Base-by-base conservation (phyloP, 2,888 invertebrate species). In the Cosmia trapezina region DNA sequence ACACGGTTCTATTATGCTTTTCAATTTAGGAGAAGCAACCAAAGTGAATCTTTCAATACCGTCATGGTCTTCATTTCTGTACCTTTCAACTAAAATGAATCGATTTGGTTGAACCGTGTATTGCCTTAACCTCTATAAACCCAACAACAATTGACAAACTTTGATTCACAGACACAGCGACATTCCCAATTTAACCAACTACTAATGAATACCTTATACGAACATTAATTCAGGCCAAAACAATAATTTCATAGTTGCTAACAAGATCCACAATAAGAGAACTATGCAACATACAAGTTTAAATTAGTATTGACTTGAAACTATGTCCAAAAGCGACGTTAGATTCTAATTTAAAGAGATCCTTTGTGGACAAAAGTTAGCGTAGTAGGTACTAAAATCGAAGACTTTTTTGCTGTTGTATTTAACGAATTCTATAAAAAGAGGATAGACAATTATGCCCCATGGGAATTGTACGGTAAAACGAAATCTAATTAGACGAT, bases 241-340 rank as follows among this genome's bases (percentile, higher is more conserved):
- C 49, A 67, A 68, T 59, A 70, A 37, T 51, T 43, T 28, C 4
- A 51, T 53, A 69, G 69, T 83, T 72, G 22, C 41, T 57, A 73
- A 83, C 76, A 62, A 83, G 62, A 64, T 53, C 9, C 12, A 56
- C 61, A 70, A 62, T 60, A 12, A 41, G 54, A 56, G 56, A 83
- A 76, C 73, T 76, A 65, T 73, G 68, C 67, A 54, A 45, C 49
- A 51, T 22, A 22, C 11, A 72, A 83, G 80, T 83, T 79, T 76
- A 68, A 76, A 85, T 74, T 79, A 62, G 33, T 76, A 73, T 79
- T 73, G 61, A 76, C 66, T 72, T 12, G 33, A 11, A 69, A 59
- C 51, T 49, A 22, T 5, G 37, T 59, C 54, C 54, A 41, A 73
- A 73, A 59, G 47, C 22, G 17, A 47, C 1, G 14, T 65, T 51